Conservation (phyloP, 2,113 vertebrate genomes). For the Oceanodroma tethys region DNA sequence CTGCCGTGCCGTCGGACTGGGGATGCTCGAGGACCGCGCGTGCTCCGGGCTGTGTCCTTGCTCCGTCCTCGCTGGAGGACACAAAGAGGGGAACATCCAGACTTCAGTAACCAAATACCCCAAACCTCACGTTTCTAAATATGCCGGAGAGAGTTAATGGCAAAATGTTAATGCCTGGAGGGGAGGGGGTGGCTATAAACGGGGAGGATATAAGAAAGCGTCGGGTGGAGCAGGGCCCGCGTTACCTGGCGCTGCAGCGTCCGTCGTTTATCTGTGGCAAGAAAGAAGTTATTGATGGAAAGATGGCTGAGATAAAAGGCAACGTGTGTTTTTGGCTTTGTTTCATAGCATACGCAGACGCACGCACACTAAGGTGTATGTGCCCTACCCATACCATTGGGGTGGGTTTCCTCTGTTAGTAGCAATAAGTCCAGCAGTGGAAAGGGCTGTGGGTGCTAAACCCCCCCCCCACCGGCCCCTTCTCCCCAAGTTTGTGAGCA, state of each 20-base stretch:
- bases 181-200: not conserved
- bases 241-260: not conserved
- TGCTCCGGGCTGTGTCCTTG: not conserved
- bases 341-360: not conserved
- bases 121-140: not conserved
- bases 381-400: fast-evolving
- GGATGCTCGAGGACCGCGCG: not conserved
- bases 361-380: not conserved
- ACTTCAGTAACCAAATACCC: not conserved
- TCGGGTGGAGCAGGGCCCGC: not conserved
- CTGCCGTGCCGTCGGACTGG: not conserved
- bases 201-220: not conserved
- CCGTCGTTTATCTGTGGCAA: not conserved
- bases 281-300: not conserved
- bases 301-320: not conserved
- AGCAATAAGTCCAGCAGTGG: not conserved
- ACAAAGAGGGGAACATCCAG: not conserved
- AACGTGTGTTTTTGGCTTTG: not conserved
- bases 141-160: not conserved
- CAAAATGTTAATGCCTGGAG: not conserved
- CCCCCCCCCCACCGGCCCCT: too few species aligned
- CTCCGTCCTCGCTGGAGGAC: not conserved
- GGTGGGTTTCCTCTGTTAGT: not conserved
- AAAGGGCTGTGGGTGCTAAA: not conserved
- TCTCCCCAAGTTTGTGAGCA: not conserved